Conservation (phyloP, 2,888 invertebrate species). For the Carterocephalus palaemon region DNA sequence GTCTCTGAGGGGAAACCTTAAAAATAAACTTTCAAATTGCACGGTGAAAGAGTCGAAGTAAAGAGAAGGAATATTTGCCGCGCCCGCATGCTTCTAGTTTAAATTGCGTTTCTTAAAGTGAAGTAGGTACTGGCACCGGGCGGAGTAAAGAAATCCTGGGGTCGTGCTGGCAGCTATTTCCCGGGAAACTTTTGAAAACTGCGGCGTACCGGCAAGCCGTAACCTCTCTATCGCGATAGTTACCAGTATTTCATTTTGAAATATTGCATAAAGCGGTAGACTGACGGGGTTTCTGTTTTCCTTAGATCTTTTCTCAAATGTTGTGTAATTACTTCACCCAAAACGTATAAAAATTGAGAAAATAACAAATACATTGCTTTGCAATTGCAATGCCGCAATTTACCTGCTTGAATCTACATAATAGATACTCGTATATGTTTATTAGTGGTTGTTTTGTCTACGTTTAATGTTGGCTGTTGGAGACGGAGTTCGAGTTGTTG, state of each 20-base stretch:
- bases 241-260: not conserved
- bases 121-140: constrained; percentile 37
- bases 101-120: constrained; percentile 59
- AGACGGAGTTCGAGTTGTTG: not conserved
- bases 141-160: constrained; percentile 53
- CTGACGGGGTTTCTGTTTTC: too few species aligned
- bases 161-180: constrained; percentile 51
- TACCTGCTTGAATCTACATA: not conserved
- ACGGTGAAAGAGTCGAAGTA: constrained; percentile 42
- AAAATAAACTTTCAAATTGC: constrained; percentile 43
- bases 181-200: constrained; percentile 32
- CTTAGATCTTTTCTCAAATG: too few species aligned
- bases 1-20: constrained; percentile 30
- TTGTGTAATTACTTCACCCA: too few species aligned
- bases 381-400: too few species aligned
- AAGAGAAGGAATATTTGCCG: constrained; percentile 56
- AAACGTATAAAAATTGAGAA: too few species aligned
- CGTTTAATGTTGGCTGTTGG: not conserved
- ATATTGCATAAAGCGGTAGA: too few species aligned
- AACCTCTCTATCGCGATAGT: constrained; percentile 7
- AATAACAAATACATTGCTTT: too few species aligned
- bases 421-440: too few species aligned
- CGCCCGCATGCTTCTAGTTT: constrained; percentile 60
- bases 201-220: not conserved
- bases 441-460: not conserved